Conservation (phyloP, 2,888 invertebrate genomes). For the Myopa testacea region DNA sequence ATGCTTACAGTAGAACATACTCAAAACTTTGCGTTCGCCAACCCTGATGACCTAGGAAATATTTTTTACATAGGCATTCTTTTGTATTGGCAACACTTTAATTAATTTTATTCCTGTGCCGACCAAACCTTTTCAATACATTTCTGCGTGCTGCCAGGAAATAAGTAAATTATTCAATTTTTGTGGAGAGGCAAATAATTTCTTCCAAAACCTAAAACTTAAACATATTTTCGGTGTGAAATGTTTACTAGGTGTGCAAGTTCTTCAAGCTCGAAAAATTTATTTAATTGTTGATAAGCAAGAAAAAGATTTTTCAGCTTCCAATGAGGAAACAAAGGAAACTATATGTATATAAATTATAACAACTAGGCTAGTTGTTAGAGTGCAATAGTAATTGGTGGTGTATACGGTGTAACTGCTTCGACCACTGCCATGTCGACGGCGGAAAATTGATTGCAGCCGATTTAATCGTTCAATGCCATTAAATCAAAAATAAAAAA, state of each 20-base stretch:
- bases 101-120: slow-evolving; percentile 4
- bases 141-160: not conserved
- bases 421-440: not conserved
- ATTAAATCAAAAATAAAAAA: slow-evolving; percentile 33
- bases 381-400: slow-evolving; percentile 46
- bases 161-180: slow-evolving; percentile 33
- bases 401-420: slow-evolving; percentile 13
- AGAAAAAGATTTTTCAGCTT: slow-evolving; percentile 51
- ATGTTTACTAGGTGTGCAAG: not conserved
- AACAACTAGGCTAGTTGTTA: slow-evolving; percentile 38
- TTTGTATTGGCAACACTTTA: not conserved
- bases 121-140: slow-evolving; percentile 16
- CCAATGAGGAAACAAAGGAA: slow-evolving; percentile 54
- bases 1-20: no score
- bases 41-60: no score
- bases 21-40: no score
- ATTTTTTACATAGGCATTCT: no score
- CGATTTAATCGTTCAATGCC: slow-evolving; percentile 38
- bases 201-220: not conserved
- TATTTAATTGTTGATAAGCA: not conserved
- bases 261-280: not conserved
- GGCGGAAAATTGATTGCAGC: slow-evolving; percentile 20
- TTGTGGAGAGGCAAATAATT: not conserved
- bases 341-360: slow-evolving; percentile 19
- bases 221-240: not conserved